A percentile compares a stretch with the other conserved stretches of the same genome.
Conservation (phyloP, 2,888 invertebrate genomes). For the Rhingia campestris region DNA sequence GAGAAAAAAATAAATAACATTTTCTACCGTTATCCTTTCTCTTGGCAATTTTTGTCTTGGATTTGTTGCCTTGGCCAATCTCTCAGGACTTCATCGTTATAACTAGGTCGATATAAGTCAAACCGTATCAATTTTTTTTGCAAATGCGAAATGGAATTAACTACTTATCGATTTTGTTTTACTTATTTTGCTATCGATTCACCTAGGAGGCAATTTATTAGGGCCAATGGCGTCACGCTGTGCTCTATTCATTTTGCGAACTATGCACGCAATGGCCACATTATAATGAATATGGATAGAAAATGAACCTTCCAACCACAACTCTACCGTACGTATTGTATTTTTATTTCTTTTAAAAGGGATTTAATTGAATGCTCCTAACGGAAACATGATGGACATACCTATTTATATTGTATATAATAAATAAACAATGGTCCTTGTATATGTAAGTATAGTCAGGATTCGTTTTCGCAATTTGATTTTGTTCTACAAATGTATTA, state of each 20-base stretch:
- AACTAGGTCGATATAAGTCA: not conserved
- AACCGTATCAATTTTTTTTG: conserved; percentile 2
- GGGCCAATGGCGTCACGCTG: conserved; percentile 36
- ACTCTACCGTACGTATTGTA: conserved; percentile 1
- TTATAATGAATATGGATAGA: conserved; percentile 23
- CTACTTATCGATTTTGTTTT: conserved; percentile 41
- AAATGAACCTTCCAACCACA: conserved; percentile 4
- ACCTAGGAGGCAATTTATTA: conserved; percentile 48
- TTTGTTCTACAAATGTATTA: too few relatives aligned
- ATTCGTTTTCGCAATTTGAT: too few relatives aligned
- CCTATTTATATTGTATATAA: too few relatives aligned
- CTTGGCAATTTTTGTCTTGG: too few relatives aligned
- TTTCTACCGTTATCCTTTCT: too few relatives aligned
- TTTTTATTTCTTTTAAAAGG: conserved; percentile 14
- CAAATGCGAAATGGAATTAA: conserved; percentile 6
- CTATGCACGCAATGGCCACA: conserved; percentile 48
- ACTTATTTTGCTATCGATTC: conserved; percentile 48
- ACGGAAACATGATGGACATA: conserved; percentile 25
- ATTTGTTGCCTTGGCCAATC: too few relatives aligned
- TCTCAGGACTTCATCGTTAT: not conserved
- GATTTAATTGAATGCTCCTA: conserved; percentile 24
- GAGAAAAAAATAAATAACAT: too few relatives aligned
- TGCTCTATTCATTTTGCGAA: conserved; percentile 31
- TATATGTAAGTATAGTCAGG: too few relatives aligned
- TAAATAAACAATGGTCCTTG: too few relatives aligned